Percentiles rank a stretch among this genome's conserved stretches.
These are phyloP conservation scores for Sphecodes monilicornis DNA, from an alignment of 2,888 invertebrate species.

Conservation along the genomic window DNA sequence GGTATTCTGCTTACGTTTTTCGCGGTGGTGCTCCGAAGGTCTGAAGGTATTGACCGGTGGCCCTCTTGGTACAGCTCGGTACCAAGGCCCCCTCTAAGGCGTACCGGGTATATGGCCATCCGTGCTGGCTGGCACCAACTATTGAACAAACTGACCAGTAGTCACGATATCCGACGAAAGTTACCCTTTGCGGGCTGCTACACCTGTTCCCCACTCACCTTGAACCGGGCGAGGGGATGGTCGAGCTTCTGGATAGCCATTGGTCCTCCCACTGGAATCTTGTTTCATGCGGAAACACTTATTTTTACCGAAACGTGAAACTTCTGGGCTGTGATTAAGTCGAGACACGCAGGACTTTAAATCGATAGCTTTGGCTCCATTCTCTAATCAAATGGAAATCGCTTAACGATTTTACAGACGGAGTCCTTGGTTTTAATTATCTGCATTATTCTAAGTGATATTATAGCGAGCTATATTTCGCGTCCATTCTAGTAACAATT, in stretches of 20 bases:
- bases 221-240: background rate
- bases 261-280: constrained; percentile 14
- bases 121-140: constrained; percentile 83
- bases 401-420: background rate
- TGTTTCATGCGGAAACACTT: background rate
- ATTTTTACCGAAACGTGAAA: background rate
- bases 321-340: background rate
- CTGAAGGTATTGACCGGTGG: constrained; percentile 84
- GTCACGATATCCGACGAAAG: constrained; percentile 82
- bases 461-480: background rate
- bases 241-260: constrained; percentile 6
- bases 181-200: constrained; percentile 46
- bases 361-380: background rate
- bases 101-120: constrained; percentile 79
- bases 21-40: constrained; percentile 72
- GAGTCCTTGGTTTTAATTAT: background rate
- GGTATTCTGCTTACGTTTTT: constrained; percentile 67
- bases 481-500: background rate
- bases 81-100: constrained; percentile 81
- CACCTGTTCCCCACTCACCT: constrained; percentile 49
- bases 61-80: constrained; percentile 83
- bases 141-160: constrained; percentile 85
- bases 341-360: background rate
- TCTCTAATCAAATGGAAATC: background rate
- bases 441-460: background rate